These are phyloP conservation scores for Taenioides sp. DNA, from an alignment of 2,797 vertebrate genomes.

Conservation along the genomic window DNA sequence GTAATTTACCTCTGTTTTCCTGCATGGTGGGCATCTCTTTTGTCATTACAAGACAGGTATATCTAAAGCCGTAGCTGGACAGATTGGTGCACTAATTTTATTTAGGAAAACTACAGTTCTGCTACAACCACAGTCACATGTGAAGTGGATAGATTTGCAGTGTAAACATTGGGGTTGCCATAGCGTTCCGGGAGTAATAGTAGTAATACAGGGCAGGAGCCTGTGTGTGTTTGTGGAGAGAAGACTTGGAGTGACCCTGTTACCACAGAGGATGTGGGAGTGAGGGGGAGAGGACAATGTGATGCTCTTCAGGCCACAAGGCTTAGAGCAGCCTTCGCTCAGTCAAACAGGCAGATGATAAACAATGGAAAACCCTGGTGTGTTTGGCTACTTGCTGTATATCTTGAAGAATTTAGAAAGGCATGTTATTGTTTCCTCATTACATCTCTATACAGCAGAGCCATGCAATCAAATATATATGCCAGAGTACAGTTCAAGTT, in stretches of 20 bases:
- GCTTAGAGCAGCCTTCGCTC: conserved; percentile 47
- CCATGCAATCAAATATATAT: conserved; percentile 31
- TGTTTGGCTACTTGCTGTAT: conserved; percentile 9
- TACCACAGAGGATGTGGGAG: conserved; percentile 79
- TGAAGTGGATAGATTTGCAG: conserved; percentile 44
- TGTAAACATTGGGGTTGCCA: conserved; percentile 65
- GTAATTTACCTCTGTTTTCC: not conserved
- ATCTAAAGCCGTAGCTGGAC: conserved; percentile 59
- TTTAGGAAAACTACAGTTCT: conserved; percentile 65
- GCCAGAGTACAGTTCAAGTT: conserved; percentile 42
- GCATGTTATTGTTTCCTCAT: conserved; percentile 22
- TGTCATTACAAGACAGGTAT: conserved; percentile 35
- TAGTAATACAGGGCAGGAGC: conserved; percentile 20
- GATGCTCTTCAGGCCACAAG: conserved; percentile 51
- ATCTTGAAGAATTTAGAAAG: conserved; percentile 3
- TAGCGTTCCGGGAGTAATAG: conserved; percentile 46
- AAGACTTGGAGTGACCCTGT: conserved; percentile 65
- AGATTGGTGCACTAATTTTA: conserved; percentile 62
- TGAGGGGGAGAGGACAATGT: conserved; percentile 61
- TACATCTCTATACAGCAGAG: conserved; percentile 28
- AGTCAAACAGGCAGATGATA: conserved; percentile 49
- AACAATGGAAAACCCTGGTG: conserved; percentile 48
- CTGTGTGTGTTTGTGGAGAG: conserved; percentile 33
- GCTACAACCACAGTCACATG: conserved; percentile 66
- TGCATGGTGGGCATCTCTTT: conserved; percentile 30